phyloP scores from a whole-genome alignment of 2,888 invertebrate genomes.

The Meliscaeva auricollis region DNA sequence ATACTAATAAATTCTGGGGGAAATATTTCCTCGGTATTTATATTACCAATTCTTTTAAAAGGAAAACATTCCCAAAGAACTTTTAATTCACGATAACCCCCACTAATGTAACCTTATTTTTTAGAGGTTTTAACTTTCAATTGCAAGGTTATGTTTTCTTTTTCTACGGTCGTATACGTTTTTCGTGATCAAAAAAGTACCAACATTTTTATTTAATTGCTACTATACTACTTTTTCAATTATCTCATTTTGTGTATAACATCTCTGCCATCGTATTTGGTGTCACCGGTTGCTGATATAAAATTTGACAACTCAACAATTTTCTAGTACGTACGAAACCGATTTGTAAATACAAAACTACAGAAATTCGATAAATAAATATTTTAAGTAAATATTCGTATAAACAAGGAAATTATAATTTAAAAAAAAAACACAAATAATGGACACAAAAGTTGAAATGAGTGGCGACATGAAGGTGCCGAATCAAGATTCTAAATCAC shows the following conservation, averaged over 20 bases:
- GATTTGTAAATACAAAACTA: slow-evolving; percentile 30
- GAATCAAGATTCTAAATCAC: slow-evolving; percentile 72
- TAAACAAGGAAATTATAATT: neutral
- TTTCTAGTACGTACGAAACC: neutral
- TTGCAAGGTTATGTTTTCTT: too few species aligned
- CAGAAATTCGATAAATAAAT: slow-evolving; percentile 33
- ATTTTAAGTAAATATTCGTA: neutral
- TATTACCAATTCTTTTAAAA: too few species aligned
- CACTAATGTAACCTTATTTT: too few species aligned
- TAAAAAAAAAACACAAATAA: slow-evolving; percentile 47
- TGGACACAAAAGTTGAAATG: slow-evolving; percentile 79
- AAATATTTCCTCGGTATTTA: too few species aligned
- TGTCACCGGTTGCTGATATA: slow-evolving; percentile 8
- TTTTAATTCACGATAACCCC: too few species aligned
- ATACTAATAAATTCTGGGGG: too few species aligned
- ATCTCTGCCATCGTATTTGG: neutral
- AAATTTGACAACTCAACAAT: slow-evolving; percentile 46
- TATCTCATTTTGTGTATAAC: neutral
- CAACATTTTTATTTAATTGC: too few species aligned
- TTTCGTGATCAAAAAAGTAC: too few species aligned
- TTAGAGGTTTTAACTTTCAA: too few species aligned
- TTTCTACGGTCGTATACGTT: too few species aligned
- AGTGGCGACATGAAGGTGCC: slow-evolving; percentile 81
- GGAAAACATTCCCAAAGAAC: too few species aligned
- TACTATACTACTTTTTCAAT: neutral